Evolutionary conservation across 1,140 invertebrate genomes (phyloP).

Genomic region (Diorhabda carinulata): DNA sequence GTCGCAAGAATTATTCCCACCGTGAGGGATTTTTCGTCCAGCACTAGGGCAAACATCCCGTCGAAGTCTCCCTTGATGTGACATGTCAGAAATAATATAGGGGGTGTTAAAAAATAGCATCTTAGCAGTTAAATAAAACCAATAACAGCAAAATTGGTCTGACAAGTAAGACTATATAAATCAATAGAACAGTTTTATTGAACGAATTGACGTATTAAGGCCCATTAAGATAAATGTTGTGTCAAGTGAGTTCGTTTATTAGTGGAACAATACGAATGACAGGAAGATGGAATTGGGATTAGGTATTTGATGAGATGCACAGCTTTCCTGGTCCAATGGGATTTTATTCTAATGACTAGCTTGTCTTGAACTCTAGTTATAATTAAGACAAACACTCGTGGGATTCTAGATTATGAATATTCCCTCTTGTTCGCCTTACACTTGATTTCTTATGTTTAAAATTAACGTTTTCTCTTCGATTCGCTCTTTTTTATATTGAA

Average conservation of each 20-base stretch:
- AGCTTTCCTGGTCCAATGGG: constrained; percentile 37
- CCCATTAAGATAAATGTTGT: constrained; percentile 24
- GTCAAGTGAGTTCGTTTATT: constrained; percentile 22
- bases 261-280: constrained; percentile 32
- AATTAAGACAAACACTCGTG: constrained; percentile 48
- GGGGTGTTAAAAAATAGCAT: constrained; percentile 21
- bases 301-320: constrained; percentile 45
- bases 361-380: constrained; percentile 44
- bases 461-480: not conserved
- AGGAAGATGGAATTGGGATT: constrained; percentile 37
- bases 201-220: constrained; percentile 23
- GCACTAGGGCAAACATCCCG: not conserved
- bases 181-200: constrained; percentile 24
- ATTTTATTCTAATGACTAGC: constrained; percentile 45
- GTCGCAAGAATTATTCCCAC: not conserved
- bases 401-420: constrained; percentile 26
- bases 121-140: constrained; percentile 10
- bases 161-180: constrained; percentile 21
- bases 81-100: constrained; percentile 7
- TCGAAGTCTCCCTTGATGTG: constrained; percentile 4
- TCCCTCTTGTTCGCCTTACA: constrained; percentile 15
- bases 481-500: not conserved
- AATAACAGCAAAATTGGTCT: constrained; percentile 17
- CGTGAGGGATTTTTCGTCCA: not conserved
- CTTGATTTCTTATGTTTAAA: constrained; percentile 4